Conservation (phyloP, 2,113 vertebrate genomes). For the Phyllopteryx taeniolatus region DNA sequence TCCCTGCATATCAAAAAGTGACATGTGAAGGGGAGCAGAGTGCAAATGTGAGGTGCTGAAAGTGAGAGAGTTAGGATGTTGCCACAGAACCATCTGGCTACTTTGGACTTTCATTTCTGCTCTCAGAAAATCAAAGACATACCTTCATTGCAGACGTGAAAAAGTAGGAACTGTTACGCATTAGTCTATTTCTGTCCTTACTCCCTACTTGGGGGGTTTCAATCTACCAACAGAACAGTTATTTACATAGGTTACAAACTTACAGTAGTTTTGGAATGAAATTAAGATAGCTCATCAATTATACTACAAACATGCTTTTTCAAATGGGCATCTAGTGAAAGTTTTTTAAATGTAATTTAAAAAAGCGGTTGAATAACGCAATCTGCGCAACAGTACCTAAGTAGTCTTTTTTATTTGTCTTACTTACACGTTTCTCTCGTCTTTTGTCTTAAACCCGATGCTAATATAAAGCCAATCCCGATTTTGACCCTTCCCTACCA, state of each 20-base stretch:
- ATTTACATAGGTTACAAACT: neutral
- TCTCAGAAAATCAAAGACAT: slow-evolving; percentile 50
- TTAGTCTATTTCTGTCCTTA: slow-evolving; percentile 36
- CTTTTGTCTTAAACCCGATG: no score
- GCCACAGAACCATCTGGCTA: slow-evolving; percentile 46
- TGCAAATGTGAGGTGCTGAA: slow-evolving; percentile 51
- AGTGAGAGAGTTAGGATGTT: slow-evolving; percentile 40
- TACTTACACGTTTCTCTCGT: no score
- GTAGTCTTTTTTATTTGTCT: no score
- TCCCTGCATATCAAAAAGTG: slow-evolving; percentile 65
- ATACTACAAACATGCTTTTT: no score
- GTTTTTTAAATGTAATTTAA: no score
- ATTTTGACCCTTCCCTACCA: no score
- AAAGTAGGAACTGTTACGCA: slow-evolving; percentile 21
- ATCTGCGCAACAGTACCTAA: no score
- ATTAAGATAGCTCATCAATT: no score
- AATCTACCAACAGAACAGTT: slow-evolving; percentile 20
- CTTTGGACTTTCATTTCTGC: slow-evolving; percentile 31
- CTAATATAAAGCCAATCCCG: no score
- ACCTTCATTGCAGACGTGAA: slow-evolving; percentile 30
- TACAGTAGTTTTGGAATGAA: neutral
- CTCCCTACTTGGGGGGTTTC: slow-evolving; percentile 11
- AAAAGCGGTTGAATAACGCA: no score
- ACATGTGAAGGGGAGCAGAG: slow-evolving; percentile 67
- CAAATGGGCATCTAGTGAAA: no score